These are phyloP conservation scores for Nesoenas mayeri DNA, from an alignment of 2,113 vertebrate genomes.

Conservation along the genomic window DNA sequence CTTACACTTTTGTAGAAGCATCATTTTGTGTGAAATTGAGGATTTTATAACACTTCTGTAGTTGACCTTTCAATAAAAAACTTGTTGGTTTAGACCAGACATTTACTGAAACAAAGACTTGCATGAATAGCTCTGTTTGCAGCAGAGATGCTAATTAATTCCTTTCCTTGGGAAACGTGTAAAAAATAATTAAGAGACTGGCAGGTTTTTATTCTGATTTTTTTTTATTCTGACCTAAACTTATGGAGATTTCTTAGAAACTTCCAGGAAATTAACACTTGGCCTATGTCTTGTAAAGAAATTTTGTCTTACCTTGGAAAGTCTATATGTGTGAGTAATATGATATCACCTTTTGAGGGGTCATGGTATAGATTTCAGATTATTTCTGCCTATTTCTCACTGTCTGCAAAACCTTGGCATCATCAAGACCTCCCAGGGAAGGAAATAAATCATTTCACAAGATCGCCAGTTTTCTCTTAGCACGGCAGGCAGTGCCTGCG, in stretches of 20 bases:
- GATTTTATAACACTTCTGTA: not conserved
- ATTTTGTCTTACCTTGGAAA: not conserved
- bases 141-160: not conserved
- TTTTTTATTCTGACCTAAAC: not conserved
- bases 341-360: not conserved
- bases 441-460: not conserved
- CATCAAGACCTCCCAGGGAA: not conserved
- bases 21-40: not conserved
- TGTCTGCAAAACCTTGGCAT: not conserved
- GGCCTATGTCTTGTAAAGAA: not conserved
- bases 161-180: not conserved
- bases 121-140: not conserved
- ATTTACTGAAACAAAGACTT: not conserved
- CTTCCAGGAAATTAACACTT: not conserved
- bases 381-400: not conserved
- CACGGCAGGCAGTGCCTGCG: rapidly evolving
- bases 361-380: not conserved
- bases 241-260: not conserved
- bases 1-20: not conserved
- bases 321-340: not conserved
- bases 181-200: not conserved
- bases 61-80: not conserved
- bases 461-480: not conserved
- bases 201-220: not conserved
- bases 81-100: not conserved